Evolutionary conservation across 2,888 invertebrate genomes (phyloP).

Genomic region (Spilarctia lutea): DNA sequence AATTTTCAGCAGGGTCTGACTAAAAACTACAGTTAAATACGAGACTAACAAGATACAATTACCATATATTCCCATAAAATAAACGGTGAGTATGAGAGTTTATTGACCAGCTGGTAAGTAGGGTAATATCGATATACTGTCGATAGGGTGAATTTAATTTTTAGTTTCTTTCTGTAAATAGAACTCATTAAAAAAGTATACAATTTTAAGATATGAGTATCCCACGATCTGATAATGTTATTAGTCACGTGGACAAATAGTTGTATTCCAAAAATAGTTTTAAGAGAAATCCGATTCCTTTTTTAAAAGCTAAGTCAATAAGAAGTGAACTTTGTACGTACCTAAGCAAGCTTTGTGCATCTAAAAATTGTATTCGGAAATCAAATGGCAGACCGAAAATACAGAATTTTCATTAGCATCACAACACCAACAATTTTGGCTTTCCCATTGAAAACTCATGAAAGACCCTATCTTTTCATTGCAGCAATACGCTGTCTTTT

Average conservation of each 20-base stretch:
- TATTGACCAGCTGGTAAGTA: background rate
- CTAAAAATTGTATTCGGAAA: background rate
- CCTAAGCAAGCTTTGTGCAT: background rate
- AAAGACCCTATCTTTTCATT: conserved; percentile 55
- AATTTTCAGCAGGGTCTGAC: background rate
- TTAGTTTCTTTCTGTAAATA: background rate
- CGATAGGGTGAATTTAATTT: background rate
- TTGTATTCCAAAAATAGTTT: no score
- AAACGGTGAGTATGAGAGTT: background rate
- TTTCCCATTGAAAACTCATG: conserved; percentile 66
- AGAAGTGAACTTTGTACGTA: no score
- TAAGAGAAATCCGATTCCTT: no score
- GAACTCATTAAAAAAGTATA: background rate
- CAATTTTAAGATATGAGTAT: no score
- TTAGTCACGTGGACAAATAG: no score
- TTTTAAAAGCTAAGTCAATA: no score
- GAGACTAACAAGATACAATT: background rate
- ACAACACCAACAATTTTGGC: conserved; percentile 52
- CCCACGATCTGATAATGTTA: no score
- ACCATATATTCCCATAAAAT: background rate
- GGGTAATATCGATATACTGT: background rate
- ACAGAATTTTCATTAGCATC: conserved; percentile 28
- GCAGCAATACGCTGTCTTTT: conserved; percentile 50
- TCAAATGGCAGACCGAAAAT: conserved; percentile 14
- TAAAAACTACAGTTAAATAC: background rate